These are phyloP conservation scores for Acleris cristana DNA, from an alignment of 2,888 invertebrate genomes.

Conservation along the genomic window DNA sequence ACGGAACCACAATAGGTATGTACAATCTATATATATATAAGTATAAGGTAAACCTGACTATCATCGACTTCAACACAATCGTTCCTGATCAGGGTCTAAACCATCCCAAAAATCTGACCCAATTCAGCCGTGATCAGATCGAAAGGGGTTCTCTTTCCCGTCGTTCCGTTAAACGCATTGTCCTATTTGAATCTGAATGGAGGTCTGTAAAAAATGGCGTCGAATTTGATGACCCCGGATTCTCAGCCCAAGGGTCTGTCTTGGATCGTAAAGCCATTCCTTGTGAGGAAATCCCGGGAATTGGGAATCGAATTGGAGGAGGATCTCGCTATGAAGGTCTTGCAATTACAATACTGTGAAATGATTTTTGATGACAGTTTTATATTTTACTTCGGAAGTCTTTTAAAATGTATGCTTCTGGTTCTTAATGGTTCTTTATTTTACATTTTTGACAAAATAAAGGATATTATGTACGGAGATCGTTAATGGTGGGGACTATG, in stretches of 20 bases:
- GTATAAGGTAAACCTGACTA: no score
- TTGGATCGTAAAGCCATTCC: slow-evolving; percentile 27
- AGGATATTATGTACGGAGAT: no score
- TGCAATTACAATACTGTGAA: not conserved
- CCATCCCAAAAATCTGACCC: not conserved
- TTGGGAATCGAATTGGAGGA: slow-evolving; percentile 24
- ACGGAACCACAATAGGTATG: no score
- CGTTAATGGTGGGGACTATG: no score
- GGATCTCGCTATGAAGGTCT: not conserved
- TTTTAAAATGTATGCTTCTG: no score
- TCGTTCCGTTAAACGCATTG: slow-evolving; percentile 32
- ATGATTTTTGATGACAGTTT: not conserved
- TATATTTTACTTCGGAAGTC: not conserved
- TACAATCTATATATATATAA: no score
- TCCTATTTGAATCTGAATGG: slow-evolving; percentile 35
- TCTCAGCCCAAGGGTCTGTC: slow-evolving; percentile 5
- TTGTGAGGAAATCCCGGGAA: slow-evolving; percentile 15
- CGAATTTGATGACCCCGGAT: slow-evolving; percentile 29
- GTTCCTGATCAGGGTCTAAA: no score
- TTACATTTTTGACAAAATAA: no score
- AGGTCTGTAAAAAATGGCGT: slow-evolving; percentile 28
- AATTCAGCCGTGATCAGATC: slow-evolving; percentile 28
- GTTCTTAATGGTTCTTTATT: no score
- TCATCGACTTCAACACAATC: not conserved
- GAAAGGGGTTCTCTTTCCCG: slow-evolving; percentile 14